Percentiles rank a stretch among this genome's conserved stretches.
Conservation (phyloP, 53 echinoderm and acorn worm genomes). For the Henricia sp. region DNA sequence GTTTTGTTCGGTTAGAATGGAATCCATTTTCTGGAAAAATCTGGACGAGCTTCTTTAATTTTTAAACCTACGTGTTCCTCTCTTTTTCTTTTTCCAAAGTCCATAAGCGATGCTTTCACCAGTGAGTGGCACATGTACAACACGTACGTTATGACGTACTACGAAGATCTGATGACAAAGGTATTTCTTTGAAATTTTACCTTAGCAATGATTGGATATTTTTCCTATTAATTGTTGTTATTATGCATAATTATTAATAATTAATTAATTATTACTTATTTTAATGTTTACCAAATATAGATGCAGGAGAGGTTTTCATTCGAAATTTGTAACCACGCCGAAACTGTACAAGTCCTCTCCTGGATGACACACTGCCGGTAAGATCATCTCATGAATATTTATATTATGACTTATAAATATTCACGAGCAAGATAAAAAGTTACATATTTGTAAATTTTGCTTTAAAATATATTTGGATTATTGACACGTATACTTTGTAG, state of each 20-base stretch:
- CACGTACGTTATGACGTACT: conserved; percentile 32
- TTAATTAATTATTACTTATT: background rate
- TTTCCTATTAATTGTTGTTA: background rate
- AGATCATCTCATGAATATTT: background rate
- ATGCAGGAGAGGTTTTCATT: conserved; percentile 51
- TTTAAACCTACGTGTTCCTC: too few relatives aligned
- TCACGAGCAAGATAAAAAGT: background rate
- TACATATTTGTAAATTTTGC: background rate
- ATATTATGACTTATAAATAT: background rate
- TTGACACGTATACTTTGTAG: too few relatives aligned
- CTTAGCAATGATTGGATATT: background rate
- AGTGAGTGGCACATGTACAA: conserved; percentile 32
- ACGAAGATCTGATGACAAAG: conserved; percentile 36
- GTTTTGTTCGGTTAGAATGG: too few relatives aligned
- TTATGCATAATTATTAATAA: background rate
- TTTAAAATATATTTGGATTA: too few relatives aligned
- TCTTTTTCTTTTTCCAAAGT: background rate
- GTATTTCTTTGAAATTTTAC: conserved; percentile 2
- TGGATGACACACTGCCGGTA: conserved; percentile 50
- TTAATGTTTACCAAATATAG: too few relatives aligned
- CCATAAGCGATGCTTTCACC: conserved; percentile 1
- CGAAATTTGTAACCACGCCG: conserved; percentile 9
- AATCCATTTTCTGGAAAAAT: too few relatives aligned
- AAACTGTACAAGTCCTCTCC: conserved; percentile 41
- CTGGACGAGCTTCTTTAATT: too few relatives aligned